Percentiles rank a stretch among this genome's conserved stretches.
These are phyloP conservation scores for Epizoanthus illoricatus DNA, from an alignment of 92 coral and sea anemone genomes.

Conservation along the genomic window DNA sequence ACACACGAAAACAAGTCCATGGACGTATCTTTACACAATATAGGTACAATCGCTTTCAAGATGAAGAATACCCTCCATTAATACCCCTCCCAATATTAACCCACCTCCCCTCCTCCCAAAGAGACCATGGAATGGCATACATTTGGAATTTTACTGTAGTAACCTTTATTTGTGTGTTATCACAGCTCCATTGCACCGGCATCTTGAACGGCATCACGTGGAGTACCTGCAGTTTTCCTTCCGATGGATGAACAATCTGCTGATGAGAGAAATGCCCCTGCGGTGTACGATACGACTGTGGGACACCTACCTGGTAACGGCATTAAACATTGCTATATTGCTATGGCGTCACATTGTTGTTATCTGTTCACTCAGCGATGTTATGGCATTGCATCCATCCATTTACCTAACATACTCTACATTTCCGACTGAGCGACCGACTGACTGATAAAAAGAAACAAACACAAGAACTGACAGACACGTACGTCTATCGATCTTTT, in stretches of 20 bases:
- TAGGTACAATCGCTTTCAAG: too few relatives aligned
- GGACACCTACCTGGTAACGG: conserved; percentile 93
- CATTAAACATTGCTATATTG: background rate
- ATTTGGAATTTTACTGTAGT: background rate
- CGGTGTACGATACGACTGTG: conserved; percentile 93
- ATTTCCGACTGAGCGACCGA: too few relatives aligned
- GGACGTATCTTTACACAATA: too few relatives aligned
- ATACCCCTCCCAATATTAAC: too few relatives aligned
- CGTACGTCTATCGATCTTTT: too few relatives aligned
- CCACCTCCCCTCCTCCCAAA: too few relatives aligned
- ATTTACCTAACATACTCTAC: background rate
- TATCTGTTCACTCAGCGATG: background rate
- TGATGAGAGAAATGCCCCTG: conserved; percentile 97
- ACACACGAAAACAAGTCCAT: too few relatives aligned
- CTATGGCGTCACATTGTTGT: background rate
- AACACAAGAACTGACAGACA: too few relatives aligned
- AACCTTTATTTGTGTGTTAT: background rate
- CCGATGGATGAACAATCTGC: conserved; percentile 97
- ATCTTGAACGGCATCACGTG: conserved; percentile 73
- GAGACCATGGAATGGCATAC: too few relatives aligned
- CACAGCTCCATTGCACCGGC: conserved; percentile 83
- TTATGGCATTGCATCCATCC: background rate
- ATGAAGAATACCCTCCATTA: too few relatives aligned
- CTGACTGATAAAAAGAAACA: too few relatives aligned
- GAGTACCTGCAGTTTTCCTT: conserved; percentile 97